phyloP scores from a whole-genome alignment of 1,140 invertebrate species.

The Lepidurus couesii region DNA sequence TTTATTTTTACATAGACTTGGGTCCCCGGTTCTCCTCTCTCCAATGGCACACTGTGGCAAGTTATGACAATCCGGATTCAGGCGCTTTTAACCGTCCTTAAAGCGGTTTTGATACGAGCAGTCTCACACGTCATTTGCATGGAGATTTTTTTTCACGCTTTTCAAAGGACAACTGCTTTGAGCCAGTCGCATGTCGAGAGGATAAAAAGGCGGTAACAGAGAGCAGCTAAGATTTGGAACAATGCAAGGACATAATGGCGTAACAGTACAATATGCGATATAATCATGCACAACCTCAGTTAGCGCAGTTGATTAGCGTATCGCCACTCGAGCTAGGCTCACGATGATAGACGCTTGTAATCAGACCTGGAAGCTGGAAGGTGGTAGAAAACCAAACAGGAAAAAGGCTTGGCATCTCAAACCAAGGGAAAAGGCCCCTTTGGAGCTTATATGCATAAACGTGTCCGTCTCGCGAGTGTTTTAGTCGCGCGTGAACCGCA shows the following conservation, averaged over 20 bases:
- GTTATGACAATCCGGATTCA: slow-evolving; percentile 5
- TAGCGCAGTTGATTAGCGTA: background rate
- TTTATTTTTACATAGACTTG: slow-evolving; percentile 15
- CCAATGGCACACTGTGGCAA: background rate
- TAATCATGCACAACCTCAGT: background rate
- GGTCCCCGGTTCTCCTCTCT: background rate
- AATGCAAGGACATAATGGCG: background rate
- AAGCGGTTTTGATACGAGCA: background rate
- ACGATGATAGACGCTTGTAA: background rate
- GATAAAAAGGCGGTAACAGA: background rate
- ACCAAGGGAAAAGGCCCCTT: background rate
- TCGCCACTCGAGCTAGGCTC: background rate
- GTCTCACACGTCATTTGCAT: slow-evolving; percentile 7
- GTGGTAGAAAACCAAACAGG: background rate
- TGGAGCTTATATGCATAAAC: background rate
- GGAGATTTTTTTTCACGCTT: background rate
- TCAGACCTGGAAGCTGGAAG: background rate
- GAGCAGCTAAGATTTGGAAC: background rate
- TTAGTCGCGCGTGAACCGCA: slow-evolving; percentile 13
- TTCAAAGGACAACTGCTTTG: slow-evolving; percentile 5
- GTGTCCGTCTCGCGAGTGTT: background rate
- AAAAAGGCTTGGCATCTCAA: slow-evolving; percentile 2
- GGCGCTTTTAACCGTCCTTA: slow-evolving; percentile 7
- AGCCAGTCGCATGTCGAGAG: background rate
- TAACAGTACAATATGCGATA: background rate